Evolutionary conservation across 2,113 vertebrate species (phyloP).

Genomic region (Lethenteron camtschaticum): DNA sequence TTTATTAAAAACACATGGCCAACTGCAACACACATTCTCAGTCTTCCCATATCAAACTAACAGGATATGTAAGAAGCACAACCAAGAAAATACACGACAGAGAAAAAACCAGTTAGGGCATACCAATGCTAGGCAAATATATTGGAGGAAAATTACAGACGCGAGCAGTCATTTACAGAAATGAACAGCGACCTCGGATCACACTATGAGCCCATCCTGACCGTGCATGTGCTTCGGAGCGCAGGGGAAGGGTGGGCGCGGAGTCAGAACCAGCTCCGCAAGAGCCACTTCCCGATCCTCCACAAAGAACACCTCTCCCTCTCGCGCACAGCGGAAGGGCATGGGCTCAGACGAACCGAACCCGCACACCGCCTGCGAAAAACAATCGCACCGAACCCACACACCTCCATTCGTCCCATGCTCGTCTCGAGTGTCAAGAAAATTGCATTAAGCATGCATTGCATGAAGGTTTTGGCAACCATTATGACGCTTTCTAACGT

Average conservation of each 20-base stretch:
- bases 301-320: constrained; percentile 52
- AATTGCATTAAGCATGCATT: neutral
- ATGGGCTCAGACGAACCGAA: constrained; percentile 44
- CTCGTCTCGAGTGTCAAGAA: neutral
- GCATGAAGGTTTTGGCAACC: no score
- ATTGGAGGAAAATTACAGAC: neutral
- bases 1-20: no score
- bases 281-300: constrained; percentile 65
- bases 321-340: constrained; percentile 39
- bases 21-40: neutral
- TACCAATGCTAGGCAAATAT: neutral
- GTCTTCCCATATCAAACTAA: neutral
- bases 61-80: neutral
- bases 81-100: neutral
- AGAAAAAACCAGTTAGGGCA: neutral
- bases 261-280: constrained; percentile 57
- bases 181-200: neutral
- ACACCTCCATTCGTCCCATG: neutral
- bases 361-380: constrained; percentile 39
- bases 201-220: constrained; percentile 9
- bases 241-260: constrained; percentile 62
- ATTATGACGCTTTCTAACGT: no score
- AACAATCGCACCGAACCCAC: neutral
- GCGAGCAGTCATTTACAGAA: neutral
- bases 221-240: constrained; percentile 57